Base-by-base conservation (phyloP, 2,797 vertebrate species). In the Premnoplex brunnescens region DNA sequence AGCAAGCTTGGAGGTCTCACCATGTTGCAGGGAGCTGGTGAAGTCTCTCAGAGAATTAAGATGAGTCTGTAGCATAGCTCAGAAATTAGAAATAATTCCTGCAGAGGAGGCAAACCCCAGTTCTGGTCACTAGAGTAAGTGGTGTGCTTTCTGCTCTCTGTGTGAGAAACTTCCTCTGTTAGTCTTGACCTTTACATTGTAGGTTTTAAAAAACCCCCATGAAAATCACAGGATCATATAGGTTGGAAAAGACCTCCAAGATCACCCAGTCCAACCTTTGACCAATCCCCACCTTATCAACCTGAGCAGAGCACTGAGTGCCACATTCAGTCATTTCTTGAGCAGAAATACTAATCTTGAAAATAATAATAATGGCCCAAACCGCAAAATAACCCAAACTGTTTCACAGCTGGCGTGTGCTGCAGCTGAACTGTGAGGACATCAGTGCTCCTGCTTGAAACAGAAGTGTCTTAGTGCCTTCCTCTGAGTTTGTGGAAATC, bases 121-220 rank as follows among this genome's bases (percentile, higher is more conserved):
- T 66, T 80, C 64, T 71, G 32, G n/a, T 60, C 81, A 84, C 80
- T 55, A 88, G 92, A 46, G 62, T 68, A 46, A 73, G 87, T 39
- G 30, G 34, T 56, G 37, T 64, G 85, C 54, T 41, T 83, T 91
- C 79, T 80, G 84, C 83, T 94, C 75, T 54, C 82, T 62, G 8
- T 55, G 49, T 84, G 71, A 81, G n/a, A 83, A 72, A 58, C 75
- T 88, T 93, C 55, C 67, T 96, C 82, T 97, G 82, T 87, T 49
- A 30, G 32, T 68, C 81, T 76, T 56, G 67, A 48, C 44, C 34
- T 14, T 69, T 41, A 64, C 20, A 18, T 82, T 64, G 43, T 49
- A 27, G 67, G 20, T 83, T 89, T 91, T 51, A 16, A 91, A 85
- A 93, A 83, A 89, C 4, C 3, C 3, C 28, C 51, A 5, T 19